These are phyloP conservation scores for Camponotus floridanus DNA, from an alignment of 1,140 invertebrate genomes.

Conservation along the genomic window DNA sequence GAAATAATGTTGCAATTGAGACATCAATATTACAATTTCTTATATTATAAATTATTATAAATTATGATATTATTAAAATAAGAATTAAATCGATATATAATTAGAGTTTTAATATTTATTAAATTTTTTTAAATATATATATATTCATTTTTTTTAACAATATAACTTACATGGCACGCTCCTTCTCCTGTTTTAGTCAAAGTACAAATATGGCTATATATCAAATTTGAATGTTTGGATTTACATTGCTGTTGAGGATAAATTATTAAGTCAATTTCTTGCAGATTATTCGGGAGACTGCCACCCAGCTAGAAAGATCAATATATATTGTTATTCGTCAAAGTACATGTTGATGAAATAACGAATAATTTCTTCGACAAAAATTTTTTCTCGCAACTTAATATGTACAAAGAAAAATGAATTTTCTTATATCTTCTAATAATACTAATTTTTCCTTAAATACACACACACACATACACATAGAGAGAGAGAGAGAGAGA, in stretches of 20 bases:
- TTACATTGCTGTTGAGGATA: constrained; percentile 27
- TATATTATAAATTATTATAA: neutral
- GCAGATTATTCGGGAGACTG: constrained; percentile 41
- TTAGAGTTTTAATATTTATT: neutral
- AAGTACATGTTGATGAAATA: neutral
- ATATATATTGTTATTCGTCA: neutral
- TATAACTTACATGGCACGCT: constrained; percentile 86
- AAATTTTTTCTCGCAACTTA: neutral
- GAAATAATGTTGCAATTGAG: neutral
- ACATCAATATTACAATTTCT: neutral
- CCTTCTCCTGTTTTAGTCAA: constrained; percentile 87
- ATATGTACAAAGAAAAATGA: neutral
- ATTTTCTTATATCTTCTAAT: too few relatives aligned
- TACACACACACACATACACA: too few relatives aligned
- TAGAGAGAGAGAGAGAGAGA: too few relatives aligned
- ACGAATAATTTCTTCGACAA: neutral
- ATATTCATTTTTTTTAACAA: neutral
- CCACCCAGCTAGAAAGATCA: constrained; percentile 50
- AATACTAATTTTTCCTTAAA: too few relatives aligned
- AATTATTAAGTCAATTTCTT: constrained; percentile 59
- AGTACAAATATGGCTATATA: constrained; percentile 86
- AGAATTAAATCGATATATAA: neutral
- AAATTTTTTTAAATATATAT: neutral
- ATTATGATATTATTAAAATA: neutral
- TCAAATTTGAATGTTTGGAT: neutral